phyloP scores from a whole-genome alignment of 2,888 invertebrate genomes.

The Dicycla oo region DNA sequence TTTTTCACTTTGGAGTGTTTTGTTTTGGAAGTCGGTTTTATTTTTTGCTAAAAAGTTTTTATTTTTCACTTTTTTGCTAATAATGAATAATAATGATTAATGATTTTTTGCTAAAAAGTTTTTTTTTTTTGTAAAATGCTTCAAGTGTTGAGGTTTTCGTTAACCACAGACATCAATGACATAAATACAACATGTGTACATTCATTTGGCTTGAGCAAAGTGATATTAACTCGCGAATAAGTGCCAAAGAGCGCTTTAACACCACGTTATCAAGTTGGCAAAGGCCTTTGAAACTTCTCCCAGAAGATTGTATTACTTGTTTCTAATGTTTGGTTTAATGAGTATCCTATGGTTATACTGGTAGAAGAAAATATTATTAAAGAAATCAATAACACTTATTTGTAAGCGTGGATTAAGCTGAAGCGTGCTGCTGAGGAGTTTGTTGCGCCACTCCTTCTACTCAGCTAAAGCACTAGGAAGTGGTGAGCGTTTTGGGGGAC shows the following conservation, averaged over 20 bases:
- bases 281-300: constrained; percentile 4
- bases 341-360: background rate
- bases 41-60: too few species aligned
- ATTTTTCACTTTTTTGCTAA: too few species aligned
- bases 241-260: constrained; percentile 45
- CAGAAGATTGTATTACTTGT: constrained; percentile 12
- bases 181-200: constrained; percentile 3
- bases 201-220: constrained; percentile 30
- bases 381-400: background rate
- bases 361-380: background rate
- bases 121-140: too few species aligned
- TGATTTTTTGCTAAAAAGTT: too few species aligned
- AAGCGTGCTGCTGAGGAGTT: too few species aligned
- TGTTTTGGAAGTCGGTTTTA: too few species aligned
- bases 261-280: constrained; percentile 47
- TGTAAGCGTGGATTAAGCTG: too few species aligned
- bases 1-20: too few species aligned
- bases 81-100: too few species aligned
- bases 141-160: background rate
- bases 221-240: constrained; percentile 28
- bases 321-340: constrained; percentile 3
- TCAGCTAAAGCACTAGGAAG: too few species aligned
- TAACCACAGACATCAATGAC: background rate
- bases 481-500: too few species aligned
- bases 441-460: too few species aligned